phyloP scores from a whole-genome alignment of 2,888 invertebrate species.

The Uropetala carovei region DNA sequence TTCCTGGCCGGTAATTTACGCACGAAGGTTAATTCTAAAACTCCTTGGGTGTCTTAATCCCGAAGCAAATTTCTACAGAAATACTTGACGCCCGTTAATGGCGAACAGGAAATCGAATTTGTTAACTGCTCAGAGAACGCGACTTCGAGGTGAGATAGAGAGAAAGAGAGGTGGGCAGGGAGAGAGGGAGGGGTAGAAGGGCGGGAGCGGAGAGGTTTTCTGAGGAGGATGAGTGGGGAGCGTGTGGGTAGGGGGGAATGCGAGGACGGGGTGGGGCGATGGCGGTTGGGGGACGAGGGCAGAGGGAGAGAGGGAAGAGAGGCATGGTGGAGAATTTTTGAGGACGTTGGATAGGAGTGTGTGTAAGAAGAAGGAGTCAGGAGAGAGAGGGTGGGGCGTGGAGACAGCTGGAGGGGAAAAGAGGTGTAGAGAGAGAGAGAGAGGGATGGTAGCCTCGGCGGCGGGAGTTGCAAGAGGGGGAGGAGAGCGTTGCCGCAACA shows the following conservation, averaged over 20 bases:
- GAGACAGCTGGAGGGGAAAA: constrained; percentile 15
- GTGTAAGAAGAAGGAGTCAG: constrained; percentile 8
- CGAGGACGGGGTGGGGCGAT: constrained; percentile 39
- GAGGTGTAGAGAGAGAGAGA: not conserved
- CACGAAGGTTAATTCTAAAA: too few species aligned
- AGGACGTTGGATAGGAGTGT: constrained; percentile 42
- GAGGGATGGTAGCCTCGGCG: constrained; percentile 24
- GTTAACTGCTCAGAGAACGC: constrained; percentile 1
- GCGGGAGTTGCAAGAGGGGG: constrained; percentile 1
- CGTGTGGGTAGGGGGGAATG: constrained; percentile 44
- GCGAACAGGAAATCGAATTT: constrained; percentile 39
- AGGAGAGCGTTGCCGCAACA: constrained; percentile 14
- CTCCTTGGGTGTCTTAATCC: not conserved
- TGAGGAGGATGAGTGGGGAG: not conserved
- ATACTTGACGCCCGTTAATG: constrained; percentile 13
- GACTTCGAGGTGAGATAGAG: constrained; percentile 15
- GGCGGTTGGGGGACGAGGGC: constrained; percentile 49
- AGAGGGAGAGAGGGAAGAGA: constrained; percentile 34
- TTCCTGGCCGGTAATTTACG: too few species aligned
- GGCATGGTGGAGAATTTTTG: constrained; percentile 58
- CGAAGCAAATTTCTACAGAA: not conserved
- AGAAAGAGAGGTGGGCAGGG: not conserved
- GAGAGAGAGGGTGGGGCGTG: not conserved
- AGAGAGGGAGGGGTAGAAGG: not conserved
- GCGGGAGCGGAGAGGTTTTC: not conserved